Conservation (phyloP, 1,140 invertebrate genomes). For the Drosophila erecta region DNA sequence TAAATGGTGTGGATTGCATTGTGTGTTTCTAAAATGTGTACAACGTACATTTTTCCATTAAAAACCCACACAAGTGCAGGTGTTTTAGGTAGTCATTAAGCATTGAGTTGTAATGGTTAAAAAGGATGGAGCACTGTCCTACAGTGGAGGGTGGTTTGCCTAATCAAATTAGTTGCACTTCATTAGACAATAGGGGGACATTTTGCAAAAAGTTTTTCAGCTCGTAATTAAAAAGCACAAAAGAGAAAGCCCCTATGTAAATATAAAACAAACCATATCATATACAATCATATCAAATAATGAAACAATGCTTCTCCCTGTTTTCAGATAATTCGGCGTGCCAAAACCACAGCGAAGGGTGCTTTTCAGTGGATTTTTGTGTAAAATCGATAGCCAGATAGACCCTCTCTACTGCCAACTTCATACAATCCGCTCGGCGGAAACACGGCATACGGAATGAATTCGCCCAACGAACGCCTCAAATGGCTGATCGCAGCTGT, state of each 20-base stretch:
- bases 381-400: conserved; percentile 65
- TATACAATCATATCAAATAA: background rate
- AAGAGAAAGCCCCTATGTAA: background rate
- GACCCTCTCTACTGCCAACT: conserved; percentile 34
- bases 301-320: background rate
- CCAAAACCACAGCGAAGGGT: conserved; percentile 38
- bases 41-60: background rate
- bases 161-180: conserved; percentile 69
- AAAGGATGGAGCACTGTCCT: background rate
- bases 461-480: conserved; percentile 63
- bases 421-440: conserved; percentile 24
- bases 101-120: background rate
- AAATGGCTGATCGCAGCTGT: conserved; percentile 77
- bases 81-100: background rate
- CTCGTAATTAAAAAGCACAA: too few species aligned
- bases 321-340: conserved; percentile 48
- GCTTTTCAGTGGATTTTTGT: conserved; percentile 49
- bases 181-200: conserved; percentile 21
- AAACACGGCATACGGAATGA: conserved; percentile 64
- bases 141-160: conserved; percentile 11
- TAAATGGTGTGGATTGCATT: too few species aligned
- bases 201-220: too few species aligned
- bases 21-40: too few species aligned
- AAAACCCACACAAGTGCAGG: background rate
- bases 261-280: background rate